These are phyloP conservation scores for Callorhinus ursinus DNA, from an alignment of 2,113 vertebrate species.

Conservation along the genomic window DNA sequence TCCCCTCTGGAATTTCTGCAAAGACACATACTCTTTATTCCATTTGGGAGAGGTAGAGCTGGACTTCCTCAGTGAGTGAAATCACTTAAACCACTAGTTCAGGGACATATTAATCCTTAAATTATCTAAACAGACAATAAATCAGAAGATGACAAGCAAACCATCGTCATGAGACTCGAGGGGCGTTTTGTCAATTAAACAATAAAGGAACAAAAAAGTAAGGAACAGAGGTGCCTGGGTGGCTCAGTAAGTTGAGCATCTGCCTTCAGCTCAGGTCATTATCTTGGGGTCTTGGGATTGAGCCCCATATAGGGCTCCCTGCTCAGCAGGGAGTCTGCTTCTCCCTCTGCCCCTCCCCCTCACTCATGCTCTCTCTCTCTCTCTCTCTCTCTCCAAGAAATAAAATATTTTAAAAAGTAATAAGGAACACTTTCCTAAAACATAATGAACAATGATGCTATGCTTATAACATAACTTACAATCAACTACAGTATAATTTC, in stretches of 20 bases:
- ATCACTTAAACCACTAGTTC: constrained; percentile 6
- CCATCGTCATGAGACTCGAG: background rate
- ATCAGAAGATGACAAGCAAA: background rate
- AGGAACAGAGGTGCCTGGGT: background rate
- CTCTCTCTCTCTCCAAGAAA: background rate
- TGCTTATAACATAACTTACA: background rate
- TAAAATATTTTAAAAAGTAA: background rate
- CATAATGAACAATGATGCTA: constrained; percentile 20
- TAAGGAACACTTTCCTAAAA: background rate
- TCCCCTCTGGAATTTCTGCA: background rate
- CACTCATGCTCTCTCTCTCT: background rate
- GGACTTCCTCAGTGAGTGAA: background rate
- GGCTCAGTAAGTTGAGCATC: background rate
- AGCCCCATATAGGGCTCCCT: background rate
- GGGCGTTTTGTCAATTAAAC: constrained; percentile 13
- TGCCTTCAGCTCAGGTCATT: background rate
- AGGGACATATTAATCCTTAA: background rate
- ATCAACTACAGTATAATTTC: constrained; percentile 30
- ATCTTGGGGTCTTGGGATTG: background rate
- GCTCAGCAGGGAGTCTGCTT: background rate
- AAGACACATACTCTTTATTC: background rate
- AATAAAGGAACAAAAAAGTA: background rate
- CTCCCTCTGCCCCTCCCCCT: background rate
- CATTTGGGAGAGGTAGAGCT: background rate
- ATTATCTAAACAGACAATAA: background rate